A percentile compares a stretch with the other conserved stretches of the same genome.
phyloP scores from a whole-genome alignment of 2,797 vertebrate species.

The Amniataba percoides region DNA sequence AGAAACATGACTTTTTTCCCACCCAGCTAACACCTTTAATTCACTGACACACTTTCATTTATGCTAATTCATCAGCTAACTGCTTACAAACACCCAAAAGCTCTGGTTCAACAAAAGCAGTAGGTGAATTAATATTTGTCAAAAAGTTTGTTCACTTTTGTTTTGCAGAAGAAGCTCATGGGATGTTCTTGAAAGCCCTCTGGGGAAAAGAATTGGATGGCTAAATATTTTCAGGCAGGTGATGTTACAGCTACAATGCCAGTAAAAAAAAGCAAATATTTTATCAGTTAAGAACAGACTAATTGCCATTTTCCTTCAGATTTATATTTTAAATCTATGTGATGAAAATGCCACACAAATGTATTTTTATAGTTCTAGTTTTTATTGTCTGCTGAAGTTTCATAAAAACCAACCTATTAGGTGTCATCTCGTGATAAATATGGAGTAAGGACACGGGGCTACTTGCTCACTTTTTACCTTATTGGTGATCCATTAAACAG shows the following conservation, averaged over 20 bases:
- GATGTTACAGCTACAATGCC: not conserved
- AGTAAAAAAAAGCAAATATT: not conserved
- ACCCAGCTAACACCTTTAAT: not conserved
- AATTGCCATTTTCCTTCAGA: not conserved
- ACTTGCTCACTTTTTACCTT: not conserved
- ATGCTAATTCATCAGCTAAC: not conserved
- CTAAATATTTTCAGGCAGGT: not conserved
- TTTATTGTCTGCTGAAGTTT: too few species aligned
- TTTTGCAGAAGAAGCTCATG: not conserved
- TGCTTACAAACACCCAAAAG: too few species aligned
- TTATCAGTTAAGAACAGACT: not conserved
- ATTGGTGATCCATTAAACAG: conserved; percentile 16
- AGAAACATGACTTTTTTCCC: not conserved
- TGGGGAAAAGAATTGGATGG: not conserved
- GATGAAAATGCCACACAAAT: not conserved
- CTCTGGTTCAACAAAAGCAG: too few species aligned
- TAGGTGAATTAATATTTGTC: too few species aligned
- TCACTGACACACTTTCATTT: too few species aligned
- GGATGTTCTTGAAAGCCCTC: not conserved
- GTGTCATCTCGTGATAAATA: not conserved
- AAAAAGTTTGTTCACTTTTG: not conserved
- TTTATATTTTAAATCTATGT: not conserved
- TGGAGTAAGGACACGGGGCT: not conserved
- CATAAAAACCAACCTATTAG: not conserved
- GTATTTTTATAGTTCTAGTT: not conserved